Conservation (phyloP, 2,888 invertebrate species). For the Andrena trimmerana region DNA sequence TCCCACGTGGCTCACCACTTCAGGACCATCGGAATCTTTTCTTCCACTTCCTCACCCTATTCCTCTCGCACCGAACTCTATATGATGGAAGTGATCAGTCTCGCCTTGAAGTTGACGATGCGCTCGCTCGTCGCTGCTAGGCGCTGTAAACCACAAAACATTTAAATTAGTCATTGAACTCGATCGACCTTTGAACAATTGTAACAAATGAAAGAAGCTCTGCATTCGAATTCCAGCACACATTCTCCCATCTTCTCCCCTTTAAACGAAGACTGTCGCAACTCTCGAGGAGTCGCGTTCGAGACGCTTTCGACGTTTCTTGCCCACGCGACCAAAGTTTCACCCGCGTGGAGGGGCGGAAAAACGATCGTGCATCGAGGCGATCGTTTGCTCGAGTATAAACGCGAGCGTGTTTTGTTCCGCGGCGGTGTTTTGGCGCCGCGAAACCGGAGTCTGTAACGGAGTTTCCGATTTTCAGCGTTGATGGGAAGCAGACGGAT, state of each 20-base stretch:
- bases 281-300: conserved; percentile 27
- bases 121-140: conserved; percentile 96
- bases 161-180: not conserved
- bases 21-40: conserved; percentile 53
- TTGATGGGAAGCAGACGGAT: conserved; percentile 33
- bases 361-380: conserved; percentile 12
- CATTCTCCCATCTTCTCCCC: not conserved
- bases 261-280: conserved; percentile 7
- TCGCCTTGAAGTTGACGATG: conserved; percentile 97
- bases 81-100: conserved; percentile 95
- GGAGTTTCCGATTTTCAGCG: conserved; percentile 18
- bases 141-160: conserved; percentile 85
- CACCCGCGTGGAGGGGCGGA: conserved; percentile 3
- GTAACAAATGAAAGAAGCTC: not conserved
- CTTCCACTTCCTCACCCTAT: conserved; percentile 53
- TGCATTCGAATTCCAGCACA: not conserved
- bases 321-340: conserved; percentile 18
- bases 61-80: conserved; percentile 84
- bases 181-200: not conserved
- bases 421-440: not conserved
- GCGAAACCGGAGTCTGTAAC: conserved; percentile 10
- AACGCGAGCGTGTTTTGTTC: not conserved
- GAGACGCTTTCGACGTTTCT: conserved; percentile 38
- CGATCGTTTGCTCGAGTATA: not conserved
- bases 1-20: conserved; percentile 38